phyloP scores from a whole-genome alignment of 2,113 vertebrate genomes.

The Istiophorus platypterus region DNA sequence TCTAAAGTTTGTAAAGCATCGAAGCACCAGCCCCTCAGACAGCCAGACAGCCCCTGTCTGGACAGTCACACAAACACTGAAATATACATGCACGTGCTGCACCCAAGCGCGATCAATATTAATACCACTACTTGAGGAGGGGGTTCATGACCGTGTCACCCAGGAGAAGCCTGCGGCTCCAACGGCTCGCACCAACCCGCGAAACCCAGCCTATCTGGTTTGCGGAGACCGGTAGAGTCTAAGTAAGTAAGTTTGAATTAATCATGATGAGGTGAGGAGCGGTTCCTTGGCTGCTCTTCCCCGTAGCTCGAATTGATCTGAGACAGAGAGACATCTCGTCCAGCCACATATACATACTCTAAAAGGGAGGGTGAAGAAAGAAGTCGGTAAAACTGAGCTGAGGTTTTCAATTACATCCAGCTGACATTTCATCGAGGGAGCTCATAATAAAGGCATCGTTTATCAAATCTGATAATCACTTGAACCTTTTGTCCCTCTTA shows the following conservation, averaged over 20 bases:
- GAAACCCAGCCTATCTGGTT: conserved; percentile 54
- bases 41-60: conserved; percentile 61
- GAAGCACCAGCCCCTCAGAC: conserved; percentile 43
- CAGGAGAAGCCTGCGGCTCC: conserved; percentile 26
- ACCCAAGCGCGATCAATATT: conserved; percentile 70
- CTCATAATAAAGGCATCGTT: background rate
- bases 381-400: background rate
- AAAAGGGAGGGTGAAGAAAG: background rate
- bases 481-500: background rate
- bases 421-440: background rate
- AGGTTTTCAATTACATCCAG: background rate
- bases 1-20: conserved; percentile 4
- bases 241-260: conserved; percentile 59
- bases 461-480: background rate
- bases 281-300: conserved; percentile 2
- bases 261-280: conserved; percentile 46
- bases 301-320: background rate
- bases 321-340: conserved; percentile 11
- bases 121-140: conserved; percentile 43
- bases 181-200: conserved; percentile 53
- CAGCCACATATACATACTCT: conserved; percentile 1
- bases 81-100: conserved; percentile 65
- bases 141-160: conserved; percentile 55
- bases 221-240: conserved; percentile 15
- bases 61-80: conserved; percentile 47